These are phyloP conservation scores for Ariopsis seemanni DNA, from an alignment of 2,113 vertebrate genomes.

Conservation along the genomic window DNA sequence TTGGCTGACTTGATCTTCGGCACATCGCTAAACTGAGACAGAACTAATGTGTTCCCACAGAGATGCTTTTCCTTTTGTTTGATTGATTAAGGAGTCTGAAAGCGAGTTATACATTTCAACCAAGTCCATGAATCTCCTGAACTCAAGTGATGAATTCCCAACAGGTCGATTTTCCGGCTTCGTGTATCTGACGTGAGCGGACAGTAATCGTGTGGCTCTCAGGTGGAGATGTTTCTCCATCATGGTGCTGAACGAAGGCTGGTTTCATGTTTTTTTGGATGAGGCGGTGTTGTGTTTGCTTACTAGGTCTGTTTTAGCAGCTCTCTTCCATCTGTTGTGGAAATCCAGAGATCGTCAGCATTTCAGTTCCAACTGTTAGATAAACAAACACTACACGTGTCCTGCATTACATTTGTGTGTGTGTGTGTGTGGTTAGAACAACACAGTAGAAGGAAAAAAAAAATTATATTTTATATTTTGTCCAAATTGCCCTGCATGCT, in stretches of 20 bases:
- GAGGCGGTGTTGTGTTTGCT: neutral
- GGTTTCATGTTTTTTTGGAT: neutral
- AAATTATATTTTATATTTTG: neutral
- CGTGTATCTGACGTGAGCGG: neutral
- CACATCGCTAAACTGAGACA: neutral
- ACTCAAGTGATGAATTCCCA: neutral
- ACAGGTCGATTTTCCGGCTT: neutral
- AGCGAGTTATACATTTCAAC: neutral
- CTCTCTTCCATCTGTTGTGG: neutral
- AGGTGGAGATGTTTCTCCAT: neutral
- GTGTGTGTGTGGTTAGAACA: neutral
- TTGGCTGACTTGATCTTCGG: neutral
- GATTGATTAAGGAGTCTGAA: neutral
- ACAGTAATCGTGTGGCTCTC: neutral
- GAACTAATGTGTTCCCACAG: neutral
- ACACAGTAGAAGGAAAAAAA: neutral
- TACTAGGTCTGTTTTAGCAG: neutral
- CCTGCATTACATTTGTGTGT: neutral
- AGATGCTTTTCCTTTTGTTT: conserved; percentile 1
- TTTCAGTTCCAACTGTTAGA: conserved; percentile 12
- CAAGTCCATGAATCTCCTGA: neutral
- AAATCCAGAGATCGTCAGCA: conserved; percentile 3
- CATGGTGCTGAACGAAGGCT: neutral
- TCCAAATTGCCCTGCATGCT: neutral
- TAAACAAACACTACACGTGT: neutral